Evolutionary conservation across 2,888 invertebrate species (phyloP).

Genomic region (Sthenelais limicola): DNA sequence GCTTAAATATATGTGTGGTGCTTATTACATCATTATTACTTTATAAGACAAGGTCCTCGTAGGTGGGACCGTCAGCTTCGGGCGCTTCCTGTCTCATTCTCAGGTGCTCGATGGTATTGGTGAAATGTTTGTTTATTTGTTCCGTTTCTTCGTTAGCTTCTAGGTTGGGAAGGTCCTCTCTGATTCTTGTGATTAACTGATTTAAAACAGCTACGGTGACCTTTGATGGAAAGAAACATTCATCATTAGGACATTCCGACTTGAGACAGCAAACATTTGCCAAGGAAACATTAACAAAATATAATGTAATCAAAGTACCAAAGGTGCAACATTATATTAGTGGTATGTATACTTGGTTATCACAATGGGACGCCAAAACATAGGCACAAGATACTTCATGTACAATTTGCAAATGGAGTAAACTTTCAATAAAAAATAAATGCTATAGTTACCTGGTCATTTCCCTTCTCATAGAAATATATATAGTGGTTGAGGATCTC

Average conservation of each 20-base stretch:
- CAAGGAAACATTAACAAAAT: too few species aligned
- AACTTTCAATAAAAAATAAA: too few species aligned
- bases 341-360: too few species aligned
- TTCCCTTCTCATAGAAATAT: constrained; percentile 92
- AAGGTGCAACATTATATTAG: too few species aligned
- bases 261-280: too few species aligned
- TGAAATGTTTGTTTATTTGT: constrained; percentile 95
- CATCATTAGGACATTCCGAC: background rate
- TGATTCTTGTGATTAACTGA: constrained; percentile 90
- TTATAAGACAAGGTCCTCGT: constrained; percentile 62
- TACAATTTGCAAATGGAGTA: too few species aligned
- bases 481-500: constrained; percentile 95
- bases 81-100: constrained; percentile 58
- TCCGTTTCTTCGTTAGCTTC: constrained; percentile 97
- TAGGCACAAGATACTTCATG: too few species aligned
- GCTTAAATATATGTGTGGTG: too few species aligned
- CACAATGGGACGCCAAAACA: too few species aligned
- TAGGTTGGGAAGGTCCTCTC: constrained; percentile 92
- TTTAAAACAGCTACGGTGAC: constrained; percentile 78
- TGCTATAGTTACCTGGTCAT: constrained; percentile 79
- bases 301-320: too few species aligned
- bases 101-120: constrained; percentile 73
- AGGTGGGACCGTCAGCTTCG: constrained; percentile 61
- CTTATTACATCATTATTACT: too few species aligned
- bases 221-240: constrained; percentile 74